Base-by-base conservation (phyloP, 2,888 invertebrate genomes). In the Lochmaea capreae region DNA sequence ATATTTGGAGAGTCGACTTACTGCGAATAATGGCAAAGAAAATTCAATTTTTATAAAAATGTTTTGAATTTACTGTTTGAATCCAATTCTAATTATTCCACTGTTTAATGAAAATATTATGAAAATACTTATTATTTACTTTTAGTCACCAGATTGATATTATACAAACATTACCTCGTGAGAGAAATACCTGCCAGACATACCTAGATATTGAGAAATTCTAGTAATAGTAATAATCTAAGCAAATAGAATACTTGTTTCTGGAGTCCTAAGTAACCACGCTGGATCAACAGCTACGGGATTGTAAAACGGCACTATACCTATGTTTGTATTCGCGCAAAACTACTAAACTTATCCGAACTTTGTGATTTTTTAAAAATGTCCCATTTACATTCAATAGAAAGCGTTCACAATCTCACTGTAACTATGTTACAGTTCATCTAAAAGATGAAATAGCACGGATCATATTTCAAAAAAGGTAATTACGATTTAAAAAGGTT, bases 201-300 rank as follows among this genome's bases (percentile, higher is more conserved):
- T 62, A 63, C 43, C 3, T 12, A 43, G 26, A 57, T 70, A 63
- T 70, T 43, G 39, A 14, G 70, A 63, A 70, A 70, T 70, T 70
- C 26, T 6, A 39, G 39, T 70, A 70, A 63, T 6, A 39, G 39
- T 70, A 70, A 63, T 70, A 63, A 70, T 54, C 39, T 18, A 63
- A 62, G 57, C 52, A 70, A 70, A 70, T 70, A 70, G 54, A 42
- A 33, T 39, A 54, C 22, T 54, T 70, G 62, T 62, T 70, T 54
- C 42, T 54, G 42, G 62, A 70, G 70, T 70, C 70, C 70, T 70
- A 70, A 70, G 63, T 70, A 70, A 70, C 43, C 63, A 70, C 52
- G 57, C 52, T 63, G 54, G 49, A 62, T 69, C 57, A 43, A 59
- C 58, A 46, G 39, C 46, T n/a, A 57, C 6, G 57, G 18, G 42